phyloP scores from a whole-genome alignment of 2,797 vertebrate genomes.

The Takifugu ocellatus region DNA sequence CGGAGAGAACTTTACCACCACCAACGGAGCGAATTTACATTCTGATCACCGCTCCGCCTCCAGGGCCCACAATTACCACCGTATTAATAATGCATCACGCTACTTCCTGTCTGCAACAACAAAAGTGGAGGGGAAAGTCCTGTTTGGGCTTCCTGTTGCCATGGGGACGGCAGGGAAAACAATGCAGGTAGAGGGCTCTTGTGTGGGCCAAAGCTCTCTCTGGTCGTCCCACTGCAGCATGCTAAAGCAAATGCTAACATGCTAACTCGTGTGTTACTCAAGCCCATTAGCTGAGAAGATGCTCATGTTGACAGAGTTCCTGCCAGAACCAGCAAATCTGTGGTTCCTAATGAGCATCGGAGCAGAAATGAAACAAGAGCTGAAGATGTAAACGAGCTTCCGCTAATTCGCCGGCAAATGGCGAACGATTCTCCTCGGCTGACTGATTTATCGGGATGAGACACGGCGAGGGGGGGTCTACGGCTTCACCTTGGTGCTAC shows the following conservation, averaged over 20 bases:
- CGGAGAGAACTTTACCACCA: too few relatives aligned
- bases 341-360: constrained; percentile 15
- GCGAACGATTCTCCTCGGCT: constrained; percentile 67
- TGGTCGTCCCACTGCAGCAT: too few relatives aligned
- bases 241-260: too few relatives aligned
- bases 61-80: neutral
- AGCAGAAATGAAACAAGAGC: constrained; percentile 1
- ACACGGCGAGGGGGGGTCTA: constrained; percentile 55
- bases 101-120: too few relatives aligned
- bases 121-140: too few relatives aligned
- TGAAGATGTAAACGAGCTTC: constrained; percentile 65
- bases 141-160: too few relatives aligned
- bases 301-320: constrained; percentile 58
- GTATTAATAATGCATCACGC: too few relatives aligned
- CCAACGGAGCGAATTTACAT: too few relatives aligned
- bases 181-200: too few relatives aligned
- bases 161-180: too few relatives aligned
- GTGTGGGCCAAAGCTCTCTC: too few relatives aligned
- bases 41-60: neutral
- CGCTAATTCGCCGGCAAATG: constrained; percentile 71
- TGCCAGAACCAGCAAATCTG: constrained; percentile 49
- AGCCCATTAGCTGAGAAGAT: neutral
- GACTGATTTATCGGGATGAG: constrained; percentile 72
- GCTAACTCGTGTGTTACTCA: neutral
- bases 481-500: constrained; percentile 53